Conservation (phyloP, 2,888 invertebrate species). For the Falcaria lacertinaria region DNA sequence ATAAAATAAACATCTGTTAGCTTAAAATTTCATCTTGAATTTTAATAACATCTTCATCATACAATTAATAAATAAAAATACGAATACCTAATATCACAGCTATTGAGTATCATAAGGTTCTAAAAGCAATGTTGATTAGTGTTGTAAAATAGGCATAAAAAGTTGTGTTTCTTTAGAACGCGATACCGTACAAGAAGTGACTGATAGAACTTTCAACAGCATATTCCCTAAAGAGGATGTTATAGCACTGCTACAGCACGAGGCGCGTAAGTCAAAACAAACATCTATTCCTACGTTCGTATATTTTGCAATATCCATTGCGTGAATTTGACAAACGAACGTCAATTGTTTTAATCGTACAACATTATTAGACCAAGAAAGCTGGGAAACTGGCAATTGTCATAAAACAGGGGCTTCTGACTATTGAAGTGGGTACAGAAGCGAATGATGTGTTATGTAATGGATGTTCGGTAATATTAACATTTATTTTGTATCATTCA, state of each 20-base stretch:
- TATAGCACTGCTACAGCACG: constrained; percentile 44
- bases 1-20: too few species aligned
- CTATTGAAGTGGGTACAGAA: constrained; percentile 2
- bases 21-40: too few species aligned
- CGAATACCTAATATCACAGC: too few species aligned
- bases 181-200: not conserved
- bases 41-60: too few species aligned
- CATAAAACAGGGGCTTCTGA: constrained; percentile 7
- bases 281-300: constrained; percentile 33
- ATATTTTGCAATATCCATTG: not conserved
- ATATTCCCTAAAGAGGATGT: constrained; percentile 37
- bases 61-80: too few species aligned
- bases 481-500: constrained; percentile 12
- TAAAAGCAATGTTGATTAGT: too few species aligned
- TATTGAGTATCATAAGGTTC: too few species aligned
- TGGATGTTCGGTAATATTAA: constrained; percentile 24
- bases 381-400: not conserved
- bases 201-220: constrained; percentile 20
- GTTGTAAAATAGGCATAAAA: too few species aligned
- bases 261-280: constrained; percentile 44
- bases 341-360: constrained; percentile 12
- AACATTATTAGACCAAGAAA: not conserved
- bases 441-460: constrained; percentile 11
- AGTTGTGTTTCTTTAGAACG: not conserved
- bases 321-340: not conserved